Percentiles rank a stretch among this genome's conserved stretches.
Conservation (phyloP, 2,113 vertebrate genomes). For the Syngnathus floridae region DNA sequence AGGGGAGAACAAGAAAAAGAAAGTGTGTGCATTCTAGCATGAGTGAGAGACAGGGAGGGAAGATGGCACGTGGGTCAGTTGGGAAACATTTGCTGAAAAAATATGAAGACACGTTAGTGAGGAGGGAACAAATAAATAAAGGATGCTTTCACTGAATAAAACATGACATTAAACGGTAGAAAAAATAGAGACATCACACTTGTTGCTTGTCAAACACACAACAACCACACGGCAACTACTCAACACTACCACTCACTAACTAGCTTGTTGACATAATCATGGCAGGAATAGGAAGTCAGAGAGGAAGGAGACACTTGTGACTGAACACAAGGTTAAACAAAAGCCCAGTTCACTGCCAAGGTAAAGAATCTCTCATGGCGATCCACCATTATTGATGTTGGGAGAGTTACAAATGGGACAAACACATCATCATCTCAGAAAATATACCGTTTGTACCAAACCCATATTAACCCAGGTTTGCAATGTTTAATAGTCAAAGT, state of each 20-base stretch:
- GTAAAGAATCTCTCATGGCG: too few species aligned
- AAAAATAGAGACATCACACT: slow-evolving; percentile 37
- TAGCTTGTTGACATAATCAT: slow-evolving; percentile 15
- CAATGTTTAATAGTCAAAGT: too few species aligned
- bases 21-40: slow-evolving; percentile 16
- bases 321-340: too few species aligned
- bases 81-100: slow-evolving; percentile 38
- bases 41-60: slow-evolving; percentile 2
- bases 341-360: too few species aligned
- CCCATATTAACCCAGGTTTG: too few species aligned
- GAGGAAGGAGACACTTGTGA: too few species aligned
- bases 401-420: too few species aligned
- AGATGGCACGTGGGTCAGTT: slow-evolving; percentile 29
- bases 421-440: too few species aligned
- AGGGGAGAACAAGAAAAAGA: slow-evolving; percentile 17
- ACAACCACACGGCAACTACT: not conserved
- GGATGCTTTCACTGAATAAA: slow-evolving; percentile 68
- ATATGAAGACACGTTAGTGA: slow-evolving; percentile 42
- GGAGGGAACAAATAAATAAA: slow-evolving; percentile 62
- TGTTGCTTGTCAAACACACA: slow-evolving; percentile 17
- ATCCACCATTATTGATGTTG: too few species aligned
- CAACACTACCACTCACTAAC: slow-evolving; percentile 10
- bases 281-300: too few species aligned
- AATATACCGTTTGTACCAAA: too few species aligned
- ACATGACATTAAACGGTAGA: slow-evolving; percentile 60